Base-by-base conservation (phyloP, 1,140 invertebrate species). In the Batillaria attramentaria region DNA sequence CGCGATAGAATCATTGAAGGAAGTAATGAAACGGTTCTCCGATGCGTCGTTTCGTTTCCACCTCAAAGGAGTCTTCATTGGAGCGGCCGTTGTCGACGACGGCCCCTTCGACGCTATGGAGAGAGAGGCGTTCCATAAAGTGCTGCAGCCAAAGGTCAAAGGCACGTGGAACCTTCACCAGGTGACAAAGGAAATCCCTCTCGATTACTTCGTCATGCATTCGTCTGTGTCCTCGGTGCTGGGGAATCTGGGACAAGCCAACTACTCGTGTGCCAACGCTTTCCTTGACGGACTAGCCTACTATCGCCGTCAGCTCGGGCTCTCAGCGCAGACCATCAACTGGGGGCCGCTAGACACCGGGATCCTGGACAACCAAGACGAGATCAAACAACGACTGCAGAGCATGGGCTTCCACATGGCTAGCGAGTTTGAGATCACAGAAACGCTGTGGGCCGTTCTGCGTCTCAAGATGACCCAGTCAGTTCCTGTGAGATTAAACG, bases 151-250 rank as follows among this genome's bases (percentile, higher is more conserved):
- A 2, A 75, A 75, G 57, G 72, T 75, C 10, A 33, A 39, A 0
- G 87, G 85, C 16, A 81, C 83, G 4, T 87, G 83, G 84, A 87
- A 88, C 79, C 70, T 88, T 5, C 86, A 88, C 57, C 24, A 79
- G 4, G 73, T 83, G 2, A 84, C 86, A 4, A 24, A 78, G 28
- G 41, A 84, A 16, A n/a, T 81, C 35, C 60, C 62, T 13, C 77
- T 87, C 18, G 85, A 85, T 73, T 87, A 80, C 72, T 87, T 87
- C 78, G 79, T 87, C 5, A 66, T 87, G 77, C 84, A 85, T 66
- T 87, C 85, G 1, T 87, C 84, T 18, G 78, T 85, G n/a, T 74
- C 77, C 31, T 81, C 84, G 2, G 66, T 84, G 18, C 41, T 84
- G 28, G 84, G 85, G 18, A 87, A 85, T 66, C 28, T 66, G 24